Percentiles rank a stretch among this genome's conserved stretches.
Evolutionary conservation across 2,888 invertebrate species (phyloP).

Genomic region (Polyploca ridens): DNA sequence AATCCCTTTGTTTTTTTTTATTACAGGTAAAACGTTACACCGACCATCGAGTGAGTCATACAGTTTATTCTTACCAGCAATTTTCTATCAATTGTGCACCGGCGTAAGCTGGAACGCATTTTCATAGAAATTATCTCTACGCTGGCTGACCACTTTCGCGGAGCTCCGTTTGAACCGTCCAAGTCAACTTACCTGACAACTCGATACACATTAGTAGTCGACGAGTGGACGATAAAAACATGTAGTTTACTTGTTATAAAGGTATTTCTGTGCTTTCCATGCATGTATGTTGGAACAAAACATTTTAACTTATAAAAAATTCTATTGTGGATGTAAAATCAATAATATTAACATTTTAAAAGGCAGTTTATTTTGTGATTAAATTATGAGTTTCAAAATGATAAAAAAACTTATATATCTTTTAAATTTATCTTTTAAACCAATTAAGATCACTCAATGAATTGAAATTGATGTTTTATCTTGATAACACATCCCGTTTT

Average conservation of each 20-base stretch:
- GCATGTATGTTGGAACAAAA: neutral
- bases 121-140: conserved; percentile 60
- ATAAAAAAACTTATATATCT: no score
- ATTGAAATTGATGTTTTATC: no score
- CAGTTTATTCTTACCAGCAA: conserved; percentile 28
- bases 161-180: conserved; percentile 42
- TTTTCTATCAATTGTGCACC: conserved; percentile 60
- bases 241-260: neutral
- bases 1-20: neutral
- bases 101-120: conserved; percentile 43
- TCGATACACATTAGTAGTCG: conserved; percentile 19
- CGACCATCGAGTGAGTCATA: conserved; percentile 7
- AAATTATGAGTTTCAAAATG: no score
- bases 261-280: neutral
- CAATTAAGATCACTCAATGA: no score
- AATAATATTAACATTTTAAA: neutral
- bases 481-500: neutral
- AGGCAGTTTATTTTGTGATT: no score
- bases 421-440: no score
- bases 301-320: neutral
- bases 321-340: neutral
- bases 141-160: conserved; percentile 57
- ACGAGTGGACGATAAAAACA: conserved; percentile 5
- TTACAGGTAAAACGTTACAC: neutral
- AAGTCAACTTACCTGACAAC: conserved; percentile 43